These are phyloP conservation scores for Papilio helenus DNA, from an alignment of 1,140 invertebrate species.

Conservation along the genomic window DNA sequence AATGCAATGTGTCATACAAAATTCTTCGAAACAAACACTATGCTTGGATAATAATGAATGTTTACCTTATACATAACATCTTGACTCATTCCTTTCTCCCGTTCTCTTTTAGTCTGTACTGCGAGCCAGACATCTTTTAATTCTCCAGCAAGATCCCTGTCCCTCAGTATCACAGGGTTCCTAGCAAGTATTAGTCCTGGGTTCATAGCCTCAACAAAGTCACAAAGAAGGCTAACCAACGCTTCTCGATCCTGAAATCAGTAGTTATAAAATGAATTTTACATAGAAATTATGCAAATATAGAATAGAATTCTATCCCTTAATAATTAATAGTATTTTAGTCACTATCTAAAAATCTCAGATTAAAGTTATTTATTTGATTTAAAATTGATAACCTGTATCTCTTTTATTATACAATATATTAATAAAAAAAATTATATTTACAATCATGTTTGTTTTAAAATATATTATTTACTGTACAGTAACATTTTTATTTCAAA, in stretches of 20 bases:
- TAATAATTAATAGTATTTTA: too few species aligned
- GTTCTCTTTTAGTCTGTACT: slow-evolving; percentile 85
- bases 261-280: slow-evolving; percentile 17
- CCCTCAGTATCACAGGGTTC: slow-evolving; percentile 85
- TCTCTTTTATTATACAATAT: too few species aligned
- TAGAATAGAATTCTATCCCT: too few species aligned
- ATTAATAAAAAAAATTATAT: not conserved
- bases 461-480: not conserved
- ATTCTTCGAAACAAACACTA: too few species aligned
- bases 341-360: too few species aligned
- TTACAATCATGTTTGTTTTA: too few species aligned
- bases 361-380: too few species aligned
- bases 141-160: slow-evolving; percentile 88
- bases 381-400: too few species aligned
- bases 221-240: slow-evolving; percentile 86
- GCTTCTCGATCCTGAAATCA: slow-evolving; percentile 84
- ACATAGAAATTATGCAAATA: not conserved
- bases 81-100: slow-evolving; percentile 82
- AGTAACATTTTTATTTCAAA: slow-evolving; percentile 7
- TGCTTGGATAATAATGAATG: not conserved
- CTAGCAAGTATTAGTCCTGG: slow-evolving; percentile 84
- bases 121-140: slow-evolving; percentile 89
- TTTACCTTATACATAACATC: slow-evolving; percentile 80
- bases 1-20: too few species aligned
- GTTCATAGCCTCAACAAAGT: slow-evolving; percentile 89